Evolutionary conservation across 2,113 vertebrate genomes (phyloP).

Genomic region (Equus przewalskii): DNA sequence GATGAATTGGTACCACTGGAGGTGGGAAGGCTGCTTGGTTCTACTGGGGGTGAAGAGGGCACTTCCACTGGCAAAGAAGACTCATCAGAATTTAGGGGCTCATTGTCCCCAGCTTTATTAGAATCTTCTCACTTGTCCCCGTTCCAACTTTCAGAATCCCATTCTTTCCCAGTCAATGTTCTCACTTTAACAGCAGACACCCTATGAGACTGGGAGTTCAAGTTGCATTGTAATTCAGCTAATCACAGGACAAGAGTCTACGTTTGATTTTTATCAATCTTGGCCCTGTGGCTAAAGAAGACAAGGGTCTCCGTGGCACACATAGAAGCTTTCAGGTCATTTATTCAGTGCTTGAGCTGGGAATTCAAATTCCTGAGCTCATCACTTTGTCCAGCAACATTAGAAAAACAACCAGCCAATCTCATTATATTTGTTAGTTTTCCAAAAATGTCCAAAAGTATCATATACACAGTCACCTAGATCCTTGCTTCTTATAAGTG

Average conservation of each 20-base stretch:
- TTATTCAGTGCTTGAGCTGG: background rate
- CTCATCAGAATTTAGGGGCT: background rate
- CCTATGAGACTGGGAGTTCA: background rate
- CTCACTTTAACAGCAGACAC: background rate
- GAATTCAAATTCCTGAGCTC: background rate
- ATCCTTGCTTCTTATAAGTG: background rate
- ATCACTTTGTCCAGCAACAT: background rate
- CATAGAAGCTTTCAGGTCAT: background rate
- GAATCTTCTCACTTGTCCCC: background rate
- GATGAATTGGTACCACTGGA: background rate
- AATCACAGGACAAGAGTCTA: background rate
- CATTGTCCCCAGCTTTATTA: background rate
- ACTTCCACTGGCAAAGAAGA: background rate
- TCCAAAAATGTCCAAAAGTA: background rate
- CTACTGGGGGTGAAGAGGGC: background rate
- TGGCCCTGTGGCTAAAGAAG: background rate
- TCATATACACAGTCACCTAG: background rate
- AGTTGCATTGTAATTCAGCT: background rate
- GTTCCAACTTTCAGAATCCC: background rate
- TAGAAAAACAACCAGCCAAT: background rate
- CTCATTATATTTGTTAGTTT: background rate
- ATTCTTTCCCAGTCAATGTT: background rate
- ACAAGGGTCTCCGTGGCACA: background rate
- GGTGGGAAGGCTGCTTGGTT: background rate
- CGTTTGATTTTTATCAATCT: background rate